A percentile compares a stretch with the other conserved stretches of the same genome.
Conservation (phyloP, 2,888 invertebrate genomes). For the Pimpla rufipes region DNA sequence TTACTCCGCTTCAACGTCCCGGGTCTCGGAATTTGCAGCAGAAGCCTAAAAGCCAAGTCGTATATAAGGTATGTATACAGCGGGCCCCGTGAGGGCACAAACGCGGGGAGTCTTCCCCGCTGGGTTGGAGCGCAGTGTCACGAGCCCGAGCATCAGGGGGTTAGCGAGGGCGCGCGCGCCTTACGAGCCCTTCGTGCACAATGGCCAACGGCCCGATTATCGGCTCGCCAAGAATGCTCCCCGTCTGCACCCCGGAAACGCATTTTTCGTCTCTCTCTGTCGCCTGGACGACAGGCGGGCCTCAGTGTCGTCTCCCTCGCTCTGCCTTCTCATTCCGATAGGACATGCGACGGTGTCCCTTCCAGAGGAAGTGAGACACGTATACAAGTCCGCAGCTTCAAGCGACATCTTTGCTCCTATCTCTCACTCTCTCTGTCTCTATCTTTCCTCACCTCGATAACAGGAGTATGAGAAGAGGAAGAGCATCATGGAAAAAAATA, state of each 20-base stretch:
- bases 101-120: conserved; percentile 62
- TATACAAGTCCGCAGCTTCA: no score
- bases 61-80: conserved; percentile 18
- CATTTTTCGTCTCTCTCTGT: neutral
- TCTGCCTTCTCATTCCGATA: neutral
- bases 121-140: conserved; percentile 53
- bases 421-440: no score
- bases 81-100: conserved; percentile 12
- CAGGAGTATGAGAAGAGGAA: no score
- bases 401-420: no score
- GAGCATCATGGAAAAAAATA: no score
- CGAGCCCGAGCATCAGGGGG: conserved; percentile 56
- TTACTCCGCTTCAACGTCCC: conserved; percentile 24
- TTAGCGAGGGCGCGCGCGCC: conserved; percentile 59
- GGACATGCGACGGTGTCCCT: neutral
- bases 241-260: conserved; percentile 35
- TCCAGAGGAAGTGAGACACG: neutral
- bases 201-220: conserved; percentile 73
- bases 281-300: neutral
- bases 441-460: no score
- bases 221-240: conserved; percentile 68
- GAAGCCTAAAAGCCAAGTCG: conserved; percentile 50
- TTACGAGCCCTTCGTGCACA: conserved; percentile 59
- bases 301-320: no score
- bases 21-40: conserved; percentile 30